phyloP scores from a whole-genome alignment of 1,140 invertebrate species.

The Leptinotarsa defecta region DNA sequence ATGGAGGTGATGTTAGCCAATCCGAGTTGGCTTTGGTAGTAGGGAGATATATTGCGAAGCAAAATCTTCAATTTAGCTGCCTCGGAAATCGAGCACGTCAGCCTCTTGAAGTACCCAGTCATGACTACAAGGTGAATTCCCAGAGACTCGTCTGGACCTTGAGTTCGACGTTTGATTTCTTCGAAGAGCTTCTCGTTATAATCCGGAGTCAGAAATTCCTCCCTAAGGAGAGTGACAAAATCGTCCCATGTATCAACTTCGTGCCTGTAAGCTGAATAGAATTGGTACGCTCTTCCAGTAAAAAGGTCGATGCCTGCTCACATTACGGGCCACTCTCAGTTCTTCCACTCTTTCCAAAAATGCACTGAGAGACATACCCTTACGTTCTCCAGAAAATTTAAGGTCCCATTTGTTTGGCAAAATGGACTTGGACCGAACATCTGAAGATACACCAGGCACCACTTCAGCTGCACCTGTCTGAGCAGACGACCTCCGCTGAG shows the following conservation, averaged over 20 bases:
- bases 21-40: constrained; percentile 32
- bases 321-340: constrained; percentile 32
- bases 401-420: constrained; percentile 23
- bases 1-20: constrained; percentile 29
- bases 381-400: constrained; percentile 22
- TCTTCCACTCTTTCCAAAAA: constrained; percentile 47
- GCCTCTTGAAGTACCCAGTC: constrained; percentile 43
- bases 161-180: constrained; percentile 47
- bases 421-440: background rate
- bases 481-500: background rate
- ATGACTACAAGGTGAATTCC: constrained; percentile 24
- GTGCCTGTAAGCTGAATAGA: constrained; percentile 34
- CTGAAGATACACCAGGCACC: background rate
- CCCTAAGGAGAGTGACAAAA: constrained; percentile 31
- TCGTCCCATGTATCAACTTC: constrained; percentile 41
- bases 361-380: constrained; percentile 32
- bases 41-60: background rate
- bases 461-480: background rate
- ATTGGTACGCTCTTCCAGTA: constrained; percentile 44
- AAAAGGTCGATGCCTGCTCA: constrained; percentile 47
- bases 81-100: constrained; percentile 28
- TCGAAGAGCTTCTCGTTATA: constrained; percentile 46
- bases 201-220: constrained; percentile 44
- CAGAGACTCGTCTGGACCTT: constrained; percentile 48
- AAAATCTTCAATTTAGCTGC: constrained; percentile 25